phyloP scores from a whole-genome alignment of 1,140 invertebrate species.

The Euwallacea similis region DNA sequence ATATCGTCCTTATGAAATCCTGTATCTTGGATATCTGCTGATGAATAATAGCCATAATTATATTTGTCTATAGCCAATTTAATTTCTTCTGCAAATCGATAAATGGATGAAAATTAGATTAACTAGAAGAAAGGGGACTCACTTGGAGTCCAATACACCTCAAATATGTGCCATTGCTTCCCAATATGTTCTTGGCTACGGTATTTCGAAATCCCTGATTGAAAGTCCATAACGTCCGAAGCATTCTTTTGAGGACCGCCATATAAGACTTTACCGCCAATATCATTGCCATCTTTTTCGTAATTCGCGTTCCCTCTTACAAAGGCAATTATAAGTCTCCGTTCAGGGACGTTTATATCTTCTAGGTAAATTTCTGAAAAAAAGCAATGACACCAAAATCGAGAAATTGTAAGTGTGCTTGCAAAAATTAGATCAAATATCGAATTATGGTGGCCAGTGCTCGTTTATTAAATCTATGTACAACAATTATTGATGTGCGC shows the following conservation, averaged over 20 bases:
- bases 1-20: constrained; percentile 7
- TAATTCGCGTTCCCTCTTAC: constrained; percentile 44
- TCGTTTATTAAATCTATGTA: too few species aligned
- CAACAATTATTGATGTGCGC: too few species aligned
- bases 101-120: constrained; percentile 1
- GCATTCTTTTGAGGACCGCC: constrained; percentile 39
- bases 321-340: constrained; percentile 44
- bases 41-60: neutral
- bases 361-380: constrained; percentile 45
- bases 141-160: constrained; percentile 42
- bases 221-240: constrained; percentile 2
- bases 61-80: constrained; percentile 6
- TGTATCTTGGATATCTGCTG: neutral
- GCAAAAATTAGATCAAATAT: too few species aligned
- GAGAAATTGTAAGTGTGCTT: neutral
- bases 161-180: constrained; percentile 40
- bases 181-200: constrained; percentile 28
- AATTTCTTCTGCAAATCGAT: constrained; percentile 2
- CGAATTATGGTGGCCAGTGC: too few species aligned
- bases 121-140: neutral
- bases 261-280: constrained; percentile 41
- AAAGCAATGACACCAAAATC: neutral
- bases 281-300: constrained; percentile 34
- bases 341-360: constrained; percentile 29
- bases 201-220: constrained; percentile 32